These are phyloP conservation scores for Gastracanthus pulcherrimus DNA, from an alignment of 2,888 invertebrate genomes.

Conservation along the genomic window DNA sequence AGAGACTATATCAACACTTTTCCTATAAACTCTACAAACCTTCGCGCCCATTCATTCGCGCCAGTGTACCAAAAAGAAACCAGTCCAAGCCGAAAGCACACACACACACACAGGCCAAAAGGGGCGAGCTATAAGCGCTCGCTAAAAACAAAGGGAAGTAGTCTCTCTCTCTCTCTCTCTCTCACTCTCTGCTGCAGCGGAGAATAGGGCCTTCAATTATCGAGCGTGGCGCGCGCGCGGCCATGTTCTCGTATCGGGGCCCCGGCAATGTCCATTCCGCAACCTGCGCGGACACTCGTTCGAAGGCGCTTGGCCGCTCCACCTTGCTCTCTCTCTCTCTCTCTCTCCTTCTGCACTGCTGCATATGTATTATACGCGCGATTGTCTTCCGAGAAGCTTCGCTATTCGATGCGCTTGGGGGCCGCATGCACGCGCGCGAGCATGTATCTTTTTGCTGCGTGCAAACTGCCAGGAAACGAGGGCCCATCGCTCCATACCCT, in stretches of 20 bases:
- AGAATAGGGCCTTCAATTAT: conserved; percentile 37
- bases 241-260: neutral
- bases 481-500: neutral
- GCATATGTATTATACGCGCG: conserved; percentile 76
- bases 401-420: too few relatives aligned
- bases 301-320: conserved; percentile 8
- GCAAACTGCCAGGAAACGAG: neutral
- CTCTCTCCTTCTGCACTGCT: conserved; percentile 64
- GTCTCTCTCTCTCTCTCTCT: too few relatives aligned
- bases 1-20: too few relatives aligned
- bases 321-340: neutral
- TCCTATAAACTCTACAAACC: too few relatives aligned
- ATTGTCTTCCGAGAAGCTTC: conserved; percentile 76
- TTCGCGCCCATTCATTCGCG: too few relatives aligned
- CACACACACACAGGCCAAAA: too few relatives aligned
- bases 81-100: too few relatives aligned
- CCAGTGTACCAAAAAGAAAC: too few relatives aligned
- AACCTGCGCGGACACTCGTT: conserved; percentile 31
- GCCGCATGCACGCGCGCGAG: conserved; percentile 51
- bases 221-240: conserved; percentile 13
- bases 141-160: neutral
- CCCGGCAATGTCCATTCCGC: conserved; percentile 2
- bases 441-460: conserved; percentile 13
- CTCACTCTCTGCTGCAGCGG: neutral
- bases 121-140: too few relatives aligned